Evolutionary conservation across 2,113 vertebrate species (phyloP).

Genomic region (Ictalurus furcatus): DNA sequence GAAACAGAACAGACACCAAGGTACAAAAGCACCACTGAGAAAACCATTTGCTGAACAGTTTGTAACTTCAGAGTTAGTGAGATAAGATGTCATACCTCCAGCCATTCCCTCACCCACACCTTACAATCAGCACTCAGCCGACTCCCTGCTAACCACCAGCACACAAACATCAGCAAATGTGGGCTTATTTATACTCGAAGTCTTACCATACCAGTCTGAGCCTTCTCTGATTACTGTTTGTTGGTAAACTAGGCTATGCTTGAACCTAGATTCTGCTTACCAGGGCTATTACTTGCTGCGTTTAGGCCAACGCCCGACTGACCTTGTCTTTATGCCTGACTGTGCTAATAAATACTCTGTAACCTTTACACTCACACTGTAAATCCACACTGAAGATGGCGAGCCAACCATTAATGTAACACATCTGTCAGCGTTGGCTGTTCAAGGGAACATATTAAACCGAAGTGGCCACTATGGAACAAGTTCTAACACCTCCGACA

Average conservation of each 20-base stretch:
- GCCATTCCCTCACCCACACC: not conserved
- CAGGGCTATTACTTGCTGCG: not conserved
- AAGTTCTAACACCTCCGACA: not conserved
- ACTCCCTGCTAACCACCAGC: not conserved
- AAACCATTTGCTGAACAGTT: not conserved
- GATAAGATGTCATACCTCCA: not conserved
- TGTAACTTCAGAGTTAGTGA: not conserved
- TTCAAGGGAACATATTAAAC: not conserved
- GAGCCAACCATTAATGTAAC: not conserved
- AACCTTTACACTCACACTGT: not conserved
- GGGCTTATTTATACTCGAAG: not conserved
- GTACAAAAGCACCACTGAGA: not conserved
- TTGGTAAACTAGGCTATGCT: not conserved
- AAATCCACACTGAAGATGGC: not conserved
- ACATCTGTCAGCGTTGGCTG: not conserved
- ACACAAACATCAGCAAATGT: not conserved
- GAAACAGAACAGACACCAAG: not conserved
- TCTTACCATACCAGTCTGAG: not conserved
- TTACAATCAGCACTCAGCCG: not conserved
- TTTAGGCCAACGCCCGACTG: not conserved
- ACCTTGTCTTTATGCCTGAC: not conserved
- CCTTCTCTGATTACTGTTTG: not conserved
- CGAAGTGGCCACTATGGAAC: not conserved
- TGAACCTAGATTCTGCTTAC: not conserved
- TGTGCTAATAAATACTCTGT: not conserved